Evolutionary conservation across 1,140 invertebrate genomes (phyloP), one percentile per base, ranked within the genome.

Genomic region (Diploscapter pachys): DNA sequence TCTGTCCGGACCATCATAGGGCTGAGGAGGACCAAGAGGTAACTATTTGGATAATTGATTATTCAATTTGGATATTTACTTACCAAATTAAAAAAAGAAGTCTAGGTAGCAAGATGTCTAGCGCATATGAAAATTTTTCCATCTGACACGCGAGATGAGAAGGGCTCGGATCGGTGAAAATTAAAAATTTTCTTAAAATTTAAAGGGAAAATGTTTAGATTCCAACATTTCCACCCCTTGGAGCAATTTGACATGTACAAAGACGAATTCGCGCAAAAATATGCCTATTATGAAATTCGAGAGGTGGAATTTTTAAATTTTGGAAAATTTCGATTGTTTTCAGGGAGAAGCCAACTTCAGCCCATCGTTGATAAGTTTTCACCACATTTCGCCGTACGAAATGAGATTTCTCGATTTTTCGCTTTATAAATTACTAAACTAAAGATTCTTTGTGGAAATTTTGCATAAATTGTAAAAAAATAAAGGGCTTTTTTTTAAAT

Each of bases 1-100:
- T 75, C 31, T 78, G 76, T 62, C 72, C 71, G 0, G 72, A 78
- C 51, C 67, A 74, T 63, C 76, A 78, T 66, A 5, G 76, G 65
- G 76, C 76, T 51, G 76, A 78, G 66, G 76, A 78, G 51, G 76
- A 78, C 67, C 76, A 78, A 64, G 76, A 78, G 75, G 75, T 77
- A n/a, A 70, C n/a, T 53, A 11, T 6, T 5, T 6, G n/a, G 6
- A 6, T 48, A 48, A 5, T 11, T 13, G 50, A 51, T 13, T 13
- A 6, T 54, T 67, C 13, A 54, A 6, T 52, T 70, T 70, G 31
- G 31, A 11, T 70, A 70, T 9, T 31, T 31, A 57, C 54, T 6
- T 5, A 4, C 5, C 52, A 48, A 48, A 8, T 63, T 2, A 48
- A 63, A 63, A 63, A 6, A 63, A 48, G 31, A 69, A 57, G 61